A percentile compares a stretch with the other conserved stretches of the same genome.
These are phyloP conservation scores for Pelagia noctiluca DNA, from an alignment of 30 jellyfish, hydroid and myxozoan genomes.

Conservation along the genomic window DNA sequence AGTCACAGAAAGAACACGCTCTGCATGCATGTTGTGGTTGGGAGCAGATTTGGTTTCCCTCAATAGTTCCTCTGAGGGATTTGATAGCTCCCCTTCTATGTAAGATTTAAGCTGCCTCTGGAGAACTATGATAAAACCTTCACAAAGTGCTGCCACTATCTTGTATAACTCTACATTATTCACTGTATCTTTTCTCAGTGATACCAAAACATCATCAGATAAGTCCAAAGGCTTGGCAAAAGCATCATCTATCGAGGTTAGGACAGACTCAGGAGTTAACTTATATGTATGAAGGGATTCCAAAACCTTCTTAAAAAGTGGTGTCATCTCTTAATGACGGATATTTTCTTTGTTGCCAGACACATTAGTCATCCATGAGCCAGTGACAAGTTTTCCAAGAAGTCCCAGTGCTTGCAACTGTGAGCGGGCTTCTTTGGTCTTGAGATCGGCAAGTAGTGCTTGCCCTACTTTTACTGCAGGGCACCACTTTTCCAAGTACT, in stretches of 20 bases:
- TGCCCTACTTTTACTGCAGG: background rate
- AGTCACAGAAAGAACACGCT: too few relatives aligned
- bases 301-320: slow-evolving; percentile 1
- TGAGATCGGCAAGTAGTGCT: background rate
- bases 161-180: background rate
- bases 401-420: slow-evolving; percentile 23
- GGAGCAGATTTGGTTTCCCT: too few relatives aligned
- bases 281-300: background rate
- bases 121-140: background rate
- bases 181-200: background rate
- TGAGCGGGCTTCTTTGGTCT: background rate
- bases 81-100: background rate
- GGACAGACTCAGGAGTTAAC: background rate
- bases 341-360: slow-evolving; percentile 2
- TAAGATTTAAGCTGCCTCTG: background rate
- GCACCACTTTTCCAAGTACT: background rate
- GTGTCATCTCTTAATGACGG: slow-evolving; percentile 15
- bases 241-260: background rate
- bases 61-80: background rate
- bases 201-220: background rate
- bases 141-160: background rate
- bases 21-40: too few relatives aligned
- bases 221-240: slow-evolving; percentile 1
- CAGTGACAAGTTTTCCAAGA: slow-evolving; percentile 21
- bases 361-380: slow-evolving; percentile 32